Base-by-base conservation (phyloP, 2,113 vertebrate species). In the Siniperca knerii region DNA sequence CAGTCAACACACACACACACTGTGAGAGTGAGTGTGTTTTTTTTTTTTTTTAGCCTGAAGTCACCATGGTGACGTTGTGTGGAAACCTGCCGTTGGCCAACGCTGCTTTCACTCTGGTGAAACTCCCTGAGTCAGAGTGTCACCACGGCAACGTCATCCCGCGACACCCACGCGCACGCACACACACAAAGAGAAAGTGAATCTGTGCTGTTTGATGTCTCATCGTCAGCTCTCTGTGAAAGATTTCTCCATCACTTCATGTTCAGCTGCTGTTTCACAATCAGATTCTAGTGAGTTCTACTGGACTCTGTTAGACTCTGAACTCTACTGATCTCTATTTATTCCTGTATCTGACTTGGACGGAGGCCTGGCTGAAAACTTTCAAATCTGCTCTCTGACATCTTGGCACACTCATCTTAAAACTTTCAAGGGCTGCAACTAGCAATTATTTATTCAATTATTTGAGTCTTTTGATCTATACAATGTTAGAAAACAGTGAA, bases 61-160 rank as follows among this genome's bases (percentile, higher is more conserved):
- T 86, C 25, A 42, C 37, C 20, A 40, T 71, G 72, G 65, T 68
- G 75, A 81, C 42, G 18, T 57, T 70, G 33, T 74, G 83, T 79
- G 77, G 75, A 86, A 85, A 82, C 69, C 40, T 78, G 72, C 58
- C 74, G 73, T 90, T 89, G 75, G 78, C 78, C 40, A 87, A 89
- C 18, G 3, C 52, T 74, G 76, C 78, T 91, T 89, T 88, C 77
- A 62, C 84, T 86, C 70, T 87, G 87, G 74, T 88, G 90, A 92
- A 90, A 90, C 85, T 82, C 57, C 46, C 79, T 91, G 93, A 93
- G 90, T 94, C 92, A 93, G 83, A 76, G 54, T 15, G 3, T 92
- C 61, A 40, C 60, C 40, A 4, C 6, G 37, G 78, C 66, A 89
- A 70, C 79, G 58, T 65, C 84, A 84, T 78, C 68, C 77, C 77